These are phyloP conservation scores for Daubentonia madagascariensis DNA, from an alignment of 2,113 vertebrate species.

Conservation along the genomic window DNA sequence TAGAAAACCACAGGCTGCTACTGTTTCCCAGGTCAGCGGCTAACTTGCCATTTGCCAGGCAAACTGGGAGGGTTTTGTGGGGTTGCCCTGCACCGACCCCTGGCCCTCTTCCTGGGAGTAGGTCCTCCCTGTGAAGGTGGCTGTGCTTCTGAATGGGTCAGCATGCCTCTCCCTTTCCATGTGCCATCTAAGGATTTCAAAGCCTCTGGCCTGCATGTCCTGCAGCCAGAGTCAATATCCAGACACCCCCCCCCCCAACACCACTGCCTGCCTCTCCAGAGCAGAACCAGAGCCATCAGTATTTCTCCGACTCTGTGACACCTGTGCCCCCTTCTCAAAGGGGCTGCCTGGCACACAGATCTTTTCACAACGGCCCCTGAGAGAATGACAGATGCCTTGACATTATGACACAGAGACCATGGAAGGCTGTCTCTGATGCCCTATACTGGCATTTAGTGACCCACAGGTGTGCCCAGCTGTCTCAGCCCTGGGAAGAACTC, in stretches of 20 bases:
- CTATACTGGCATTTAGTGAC: not conserved
- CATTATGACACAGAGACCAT: not conserved
- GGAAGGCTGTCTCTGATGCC: not conserved
- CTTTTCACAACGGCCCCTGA: not conserved
- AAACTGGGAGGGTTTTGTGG: not conserved
- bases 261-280: not conserved
- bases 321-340: not conserved
- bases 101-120: fast-evolving
- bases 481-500: not conserved
- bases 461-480: not conserved
- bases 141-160: not conserved
- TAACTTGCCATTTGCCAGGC: not conserved
- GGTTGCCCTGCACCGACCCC: not conserved
- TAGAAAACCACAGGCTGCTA: not conserved
- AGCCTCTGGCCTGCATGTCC: not conserved
- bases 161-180: not conserved
- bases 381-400: not conserved
- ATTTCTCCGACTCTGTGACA: not conserved
- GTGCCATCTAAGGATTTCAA: not conserved
- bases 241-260: not conserved
- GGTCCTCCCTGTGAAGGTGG: too few species aligned
- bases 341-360: not conserved
- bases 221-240: not conserved
- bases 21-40: not conserved
- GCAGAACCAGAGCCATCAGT: not conserved